Evolutionary conservation across 1,140 invertebrate genomes (phyloP).

Genomic region (Potamilus streckersoni): DNA sequence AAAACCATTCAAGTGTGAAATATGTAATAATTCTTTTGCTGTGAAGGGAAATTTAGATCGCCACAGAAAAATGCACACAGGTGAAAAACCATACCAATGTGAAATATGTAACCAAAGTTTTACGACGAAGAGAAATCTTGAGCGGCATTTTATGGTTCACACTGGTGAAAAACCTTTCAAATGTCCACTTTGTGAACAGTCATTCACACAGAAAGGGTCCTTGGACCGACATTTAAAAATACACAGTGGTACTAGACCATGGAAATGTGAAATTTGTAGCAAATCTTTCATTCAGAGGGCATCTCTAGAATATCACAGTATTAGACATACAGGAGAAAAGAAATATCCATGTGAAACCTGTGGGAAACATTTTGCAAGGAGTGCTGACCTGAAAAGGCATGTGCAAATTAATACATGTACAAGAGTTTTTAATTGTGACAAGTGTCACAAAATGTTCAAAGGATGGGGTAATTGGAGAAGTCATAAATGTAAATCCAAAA

Average conservation of each 20-base stretch:
- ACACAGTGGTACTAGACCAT: constrained; percentile 1
- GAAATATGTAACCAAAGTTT: constrained; percentile 21
- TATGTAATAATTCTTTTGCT: constrained; percentile 35
- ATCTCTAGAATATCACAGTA: not conserved
- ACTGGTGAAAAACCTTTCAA: constrained; percentile 40
- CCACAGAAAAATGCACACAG: constrained; percentile 71
- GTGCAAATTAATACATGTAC: too few relatives aligned
- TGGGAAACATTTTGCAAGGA: constrained; percentile 8
- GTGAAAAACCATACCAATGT: constrained; percentile 83
- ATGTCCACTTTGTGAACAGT: constrained; percentile 59
- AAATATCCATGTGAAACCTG: not conserved
- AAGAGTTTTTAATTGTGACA: too few relatives aligned
- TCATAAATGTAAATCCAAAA: too few relatives aligned
- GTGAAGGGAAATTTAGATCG: constrained; percentile 23
- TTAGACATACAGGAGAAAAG: not conserved
- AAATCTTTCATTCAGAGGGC: not conserved
- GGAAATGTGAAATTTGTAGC: not conserved
- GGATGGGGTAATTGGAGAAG: too few relatives aligned
- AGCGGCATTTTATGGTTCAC: constrained; percentile 70
- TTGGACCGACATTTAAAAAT: constrained; percentile 10
- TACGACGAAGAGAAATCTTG: constrained; percentile 20
- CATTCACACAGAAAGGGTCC: constrained; percentile 17
- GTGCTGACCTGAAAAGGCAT: not conserved
- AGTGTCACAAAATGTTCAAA: too few relatives aligned
- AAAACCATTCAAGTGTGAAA: constrained; percentile 35